Base-by-base conservation (phyloP, 2,797 vertebrate species). In the Geotrypetes seraphini region DNA sequence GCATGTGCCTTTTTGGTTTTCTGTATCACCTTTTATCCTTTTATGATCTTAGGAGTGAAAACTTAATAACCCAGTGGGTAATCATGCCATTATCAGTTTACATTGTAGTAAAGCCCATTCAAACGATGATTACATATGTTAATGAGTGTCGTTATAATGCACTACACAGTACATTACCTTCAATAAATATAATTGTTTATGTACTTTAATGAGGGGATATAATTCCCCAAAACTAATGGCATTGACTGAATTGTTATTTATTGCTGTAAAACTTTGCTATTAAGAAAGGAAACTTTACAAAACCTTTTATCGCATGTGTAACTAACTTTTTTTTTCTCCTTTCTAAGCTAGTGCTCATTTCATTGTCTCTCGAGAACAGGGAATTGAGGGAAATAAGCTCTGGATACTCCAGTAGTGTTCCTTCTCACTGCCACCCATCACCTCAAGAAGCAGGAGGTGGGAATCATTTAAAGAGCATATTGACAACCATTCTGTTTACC, bases 81-180 rank as follows among this genome's bases (percentile, higher is more conserved):
- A 80, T 79, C 78, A 74, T 28, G 50, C 73, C 69, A 77, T 83
- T 81, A 85, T 83, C 77, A 80, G 79, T 77, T 82, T 81, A 79
- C 73, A 76, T 80, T 75, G 77, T 79, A 71, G 71, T 74, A 73
- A 81, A 83, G 77, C 74, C 83, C 75, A 66, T 79, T 85, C 75
- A 75, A 65, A 79, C 79, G 80, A 83, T 86, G 77, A 80, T 81
- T 82, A 79, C 74, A 78, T 79, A 85, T 83, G 79, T 80, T 85
- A 87, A 93, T 93, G 88, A 67, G 39, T 73, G 77, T 88, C 73
- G 71, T 94, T 92, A 92, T 92, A 92, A 92, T 89, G 87, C 81
- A 84, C 74, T 84, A 77, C 83, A 89, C 87, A 85, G 76, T 81
- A 90, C 90, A 92, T 92, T 90, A 91, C 89, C 88, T 79, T 83